phyloP scores from a whole-genome alignment of 2,797 vertebrate species.

The Myotis pilosus region DNA sequence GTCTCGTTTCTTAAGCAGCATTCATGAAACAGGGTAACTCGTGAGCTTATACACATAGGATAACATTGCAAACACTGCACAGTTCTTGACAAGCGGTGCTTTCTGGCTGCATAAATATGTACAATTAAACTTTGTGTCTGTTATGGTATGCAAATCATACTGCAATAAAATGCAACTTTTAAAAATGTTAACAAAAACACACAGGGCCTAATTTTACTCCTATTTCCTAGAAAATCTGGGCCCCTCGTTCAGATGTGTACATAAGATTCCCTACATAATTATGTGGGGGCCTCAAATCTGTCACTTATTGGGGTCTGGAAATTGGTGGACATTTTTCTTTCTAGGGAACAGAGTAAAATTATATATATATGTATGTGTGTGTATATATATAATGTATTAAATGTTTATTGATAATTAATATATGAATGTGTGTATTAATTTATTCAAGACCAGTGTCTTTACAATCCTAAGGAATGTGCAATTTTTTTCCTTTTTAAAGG shows the following conservation, averaged over 20 bases:
- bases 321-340: too few species aligned
- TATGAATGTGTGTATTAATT: neutral
- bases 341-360: neutral
- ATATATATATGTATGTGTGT: neutral
- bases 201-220: accelerated
- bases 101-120: neutral
- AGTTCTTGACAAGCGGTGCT: accelerated
- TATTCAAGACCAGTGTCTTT: neutral
- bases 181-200: neutral
- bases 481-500: neutral
- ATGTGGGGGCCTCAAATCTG: neutral
- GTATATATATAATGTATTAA: too few species aligned
- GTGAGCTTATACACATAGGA: neutral
- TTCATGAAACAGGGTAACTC: accelerated
- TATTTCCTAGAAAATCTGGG: neutral
- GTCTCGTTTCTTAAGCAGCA: neutral
- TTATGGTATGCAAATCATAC: too few species aligned
- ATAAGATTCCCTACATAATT: neutral
- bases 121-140: too few species aligned
- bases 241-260: neutral
- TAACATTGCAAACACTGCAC: neutral
- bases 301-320: neutral
- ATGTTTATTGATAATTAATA: neutral
- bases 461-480: neutral
- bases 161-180: neutral